These are phyloP conservation scores for Protaetia brevitarsis DNA, from an alignment of 1,140 invertebrate genomes.

Conservation along the genomic window DNA sequence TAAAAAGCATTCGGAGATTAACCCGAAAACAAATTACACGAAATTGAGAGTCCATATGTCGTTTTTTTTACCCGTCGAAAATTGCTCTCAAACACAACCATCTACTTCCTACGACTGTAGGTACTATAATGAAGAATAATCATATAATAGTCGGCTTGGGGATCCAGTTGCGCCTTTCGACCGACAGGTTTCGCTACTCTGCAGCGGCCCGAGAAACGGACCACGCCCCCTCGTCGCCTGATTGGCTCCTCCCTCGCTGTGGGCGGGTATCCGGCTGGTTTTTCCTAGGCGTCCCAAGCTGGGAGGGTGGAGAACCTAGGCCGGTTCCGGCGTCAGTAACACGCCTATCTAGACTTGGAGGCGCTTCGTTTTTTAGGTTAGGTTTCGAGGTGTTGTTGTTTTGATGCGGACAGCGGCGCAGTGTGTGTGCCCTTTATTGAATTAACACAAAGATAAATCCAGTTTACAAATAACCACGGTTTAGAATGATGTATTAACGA, in stretches of 20 bases:
- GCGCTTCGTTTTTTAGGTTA: constrained; percentile 42
- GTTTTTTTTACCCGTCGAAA: constrained; percentile 45
- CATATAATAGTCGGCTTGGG: constrained; percentile 50
- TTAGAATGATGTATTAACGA: too few relatives aligned
- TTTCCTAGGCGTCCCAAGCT: constrained; percentile 7
- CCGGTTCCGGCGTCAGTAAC: background rate
- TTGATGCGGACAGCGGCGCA: background rate
- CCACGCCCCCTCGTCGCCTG: constrained; percentile 25
- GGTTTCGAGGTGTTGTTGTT: constrained; percentile 33
- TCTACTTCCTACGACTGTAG: constrained; percentile 51
- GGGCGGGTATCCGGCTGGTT: constrained; percentile 31
- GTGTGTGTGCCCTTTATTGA: constrained; percentile 7
- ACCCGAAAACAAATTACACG: constrained; percentile 48
- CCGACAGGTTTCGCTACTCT: constrained; percentile 45
- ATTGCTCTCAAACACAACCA: constrained; percentile 48
- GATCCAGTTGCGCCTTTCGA: constrained; percentile 36
- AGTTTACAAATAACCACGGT: too few relatives aligned
- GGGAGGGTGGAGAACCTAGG: constrained; percentile 8
- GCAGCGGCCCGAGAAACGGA: constrained; percentile 33
- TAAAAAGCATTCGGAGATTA: constrained; percentile 46
- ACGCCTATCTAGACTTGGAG: constrained; percentile 31
- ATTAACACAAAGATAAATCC: too few relatives aligned
- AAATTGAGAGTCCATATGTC: constrained; percentile 46
- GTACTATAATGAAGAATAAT: constrained; percentile 52
- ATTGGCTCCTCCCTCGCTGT: constrained; percentile 24